Evolutionary conservation across 2,797 vertebrate genomes (phyloP).

Genomic region (Uromys caudimaculatus): DNA sequence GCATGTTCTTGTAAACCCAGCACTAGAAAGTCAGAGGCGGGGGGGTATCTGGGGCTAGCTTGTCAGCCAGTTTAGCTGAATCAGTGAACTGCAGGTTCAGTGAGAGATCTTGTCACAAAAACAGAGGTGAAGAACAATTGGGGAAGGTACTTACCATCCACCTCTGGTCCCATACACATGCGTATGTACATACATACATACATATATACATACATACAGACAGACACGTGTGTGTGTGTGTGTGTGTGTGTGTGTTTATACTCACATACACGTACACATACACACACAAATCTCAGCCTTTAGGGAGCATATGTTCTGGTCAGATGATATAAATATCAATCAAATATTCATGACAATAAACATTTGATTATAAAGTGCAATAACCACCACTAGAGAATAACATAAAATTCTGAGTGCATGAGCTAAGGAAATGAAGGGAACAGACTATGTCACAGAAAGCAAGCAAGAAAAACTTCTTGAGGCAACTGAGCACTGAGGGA

Average conservation of each 20-base stretch:
- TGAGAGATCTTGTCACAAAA: background rate
- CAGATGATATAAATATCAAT: background rate
- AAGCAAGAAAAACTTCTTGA: background rate
- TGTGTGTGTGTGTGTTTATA: background rate
- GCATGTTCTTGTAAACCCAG: background rate
- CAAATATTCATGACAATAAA: conserved; percentile 40
- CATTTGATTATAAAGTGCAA: conserved; percentile 43
- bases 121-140: background rate
- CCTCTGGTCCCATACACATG: background rate
- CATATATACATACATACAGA: too few relatives aligned
- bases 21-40: background rate
- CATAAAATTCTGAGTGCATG: background rate
- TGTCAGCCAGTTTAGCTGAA: background rate
- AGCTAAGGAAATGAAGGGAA: background rate
- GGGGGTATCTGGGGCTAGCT: background rate
- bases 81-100: background rate
- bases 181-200: background rate
- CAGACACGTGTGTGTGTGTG: background rate
- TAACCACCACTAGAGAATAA: background rate
- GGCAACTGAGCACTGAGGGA: background rate
- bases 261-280: background rate
- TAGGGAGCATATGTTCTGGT: background rate
- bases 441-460: background rate
- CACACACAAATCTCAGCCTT: conserved; percentile 11
- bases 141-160: background rate